Evolutionary conservation across 2,888 invertebrate species (phyloP), one percentile per base, ranked within the genome.

Genomic region (Prosapia bicincta): DNA sequence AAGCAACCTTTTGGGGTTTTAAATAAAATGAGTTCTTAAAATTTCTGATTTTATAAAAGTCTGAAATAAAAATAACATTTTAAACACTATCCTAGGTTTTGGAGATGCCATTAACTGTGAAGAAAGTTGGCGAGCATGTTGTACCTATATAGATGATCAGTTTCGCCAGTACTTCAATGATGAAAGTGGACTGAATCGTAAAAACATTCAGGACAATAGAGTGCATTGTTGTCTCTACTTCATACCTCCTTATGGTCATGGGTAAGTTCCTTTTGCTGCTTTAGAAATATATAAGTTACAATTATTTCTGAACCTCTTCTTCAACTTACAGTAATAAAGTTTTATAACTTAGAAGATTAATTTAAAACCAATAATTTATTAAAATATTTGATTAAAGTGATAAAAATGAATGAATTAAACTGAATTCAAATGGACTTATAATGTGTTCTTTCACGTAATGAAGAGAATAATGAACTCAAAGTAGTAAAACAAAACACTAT

Each of bases 191-290:
- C 88, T 98, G 28, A 98, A 98, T 85, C 88, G 98, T 75, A 90
- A 96, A 83, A 96, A 98, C 85, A 97, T 98, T 84, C 93, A 96
- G 83, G 98, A 98, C 85, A 97, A 97, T 85, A 88, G 98, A 78
- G 97, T 98, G 13, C 98, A 98, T 84, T 98, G 98, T 85, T 98
- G 94, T 84, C 89, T 98, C 70, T 98, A 98, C 84, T 98, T 98
- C 85, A 93, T 98, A 78, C 96, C 97, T 66, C 97, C 98, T 1
- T 97, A 95, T 89, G 96, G 97, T 10, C 97, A 96, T 85, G 97
- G 97, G 96, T 97, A 86, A 83, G 81, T 78, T 38, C 32, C 1
- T n/a, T 67, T 26, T n/a, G n/a, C n/a, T n/a, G n/a, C n/a, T n/a
- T n/a, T n/a, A n/a, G n/a, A n/a, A n/a, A n/a, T n/a, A n/a, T n/a